These are phyloP conservation scores for Eremobia ochroleuca DNA, from an alignment of 2,888 invertebrate genomes.

Conservation along the genomic window DNA sequence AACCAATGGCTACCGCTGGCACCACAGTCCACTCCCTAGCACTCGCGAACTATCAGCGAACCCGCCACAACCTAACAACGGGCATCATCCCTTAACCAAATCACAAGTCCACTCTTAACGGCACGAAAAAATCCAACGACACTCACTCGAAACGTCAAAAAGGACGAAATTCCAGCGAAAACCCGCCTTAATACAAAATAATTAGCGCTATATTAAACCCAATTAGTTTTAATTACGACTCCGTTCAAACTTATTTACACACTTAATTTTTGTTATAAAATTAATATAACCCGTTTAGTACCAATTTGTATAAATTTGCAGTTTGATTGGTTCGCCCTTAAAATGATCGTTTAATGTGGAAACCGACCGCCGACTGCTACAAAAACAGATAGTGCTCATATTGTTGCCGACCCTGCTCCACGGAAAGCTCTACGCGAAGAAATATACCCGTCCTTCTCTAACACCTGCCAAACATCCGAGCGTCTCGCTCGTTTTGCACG, in stretches of 20 bases:
- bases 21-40: constrained; percentile 46
- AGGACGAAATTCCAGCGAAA: constrained; percentile 85
- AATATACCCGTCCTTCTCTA: constrained; percentile 77
- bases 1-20: constrained; percentile 65
- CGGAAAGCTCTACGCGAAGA: constrained; percentile 64
- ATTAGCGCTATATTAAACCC: constrained; percentile 89
- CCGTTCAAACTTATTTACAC: constrained; percentile 90
- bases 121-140: constrained; percentile 69
- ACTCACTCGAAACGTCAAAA: constrained; percentile 79
- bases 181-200: constrained; percentile 88
- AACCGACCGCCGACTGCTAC: constrained; percentile 89
- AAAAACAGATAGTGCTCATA: constrained; percentile 85
- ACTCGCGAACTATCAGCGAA: constrained; percentile 33
- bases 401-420: constrained; percentile 68
- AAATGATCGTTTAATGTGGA: constrained; percentile 90
- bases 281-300: constrained; percentile 91
- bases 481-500: constrained; percentile 71
- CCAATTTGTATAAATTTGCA: constrained; percentile 91
- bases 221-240: constrained; percentile 90
- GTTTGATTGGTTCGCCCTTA: constrained; percentile 91
- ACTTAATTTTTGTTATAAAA: constrained; percentile 91
- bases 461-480: constrained; percentile 61
- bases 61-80: constrained; percentile 12
- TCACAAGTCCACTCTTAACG: constrained; percentile 60
- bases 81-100: constrained; percentile 46